phyloP scores from a whole-genome alignment of 1,140 invertebrate genomes.

The Temnothorax nylanderi region DNA sequence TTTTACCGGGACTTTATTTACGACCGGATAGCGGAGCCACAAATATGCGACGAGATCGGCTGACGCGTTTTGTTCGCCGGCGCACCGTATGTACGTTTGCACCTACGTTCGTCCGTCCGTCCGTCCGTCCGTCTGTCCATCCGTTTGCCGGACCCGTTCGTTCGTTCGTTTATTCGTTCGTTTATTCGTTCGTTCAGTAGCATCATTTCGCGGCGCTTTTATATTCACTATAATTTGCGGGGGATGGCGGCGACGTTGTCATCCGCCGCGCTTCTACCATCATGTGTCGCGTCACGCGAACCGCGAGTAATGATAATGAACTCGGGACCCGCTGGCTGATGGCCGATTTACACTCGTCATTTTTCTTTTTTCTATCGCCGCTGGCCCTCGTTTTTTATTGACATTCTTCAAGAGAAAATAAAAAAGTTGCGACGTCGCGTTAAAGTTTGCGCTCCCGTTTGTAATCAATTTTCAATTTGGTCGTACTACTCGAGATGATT shows the following conservation, averaged over 20 bases:
- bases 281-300: constrained; percentile 66
- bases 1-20: constrained; percentile 84
- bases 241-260: constrained; percentile 48
- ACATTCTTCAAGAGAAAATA: background rate
- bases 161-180: constrained; percentile 32
- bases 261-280: constrained; percentile 52
- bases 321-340: constrained; percentile 64
- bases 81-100: constrained; percentile 65
- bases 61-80: constrained; percentile 66
- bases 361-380: background rate
- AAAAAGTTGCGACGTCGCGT: background rate
- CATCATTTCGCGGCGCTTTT: constrained; percentile 75
- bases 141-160: constrained; percentile 19
- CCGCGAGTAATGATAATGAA: constrained; percentile 78
- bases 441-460: constrained; percentile 4
- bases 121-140: constrained; percentile 15
- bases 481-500: constrained; percentile 12
- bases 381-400: constrained; percentile 12
- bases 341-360: constrained; percentile 62
- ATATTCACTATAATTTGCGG: constrained; percentile 77
- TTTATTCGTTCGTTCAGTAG: constrained; percentile 60
- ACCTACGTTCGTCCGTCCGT: constrained; percentile 57
- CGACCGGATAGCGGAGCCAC: constrained; percentile 83
- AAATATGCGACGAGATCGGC: constrained; percentile 81
- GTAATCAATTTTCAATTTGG: constrained; percentile 28